Conservation (phyloP, 2,113 vertebrate genomes). For the Phalacrocorax aristotelis region DNA sequence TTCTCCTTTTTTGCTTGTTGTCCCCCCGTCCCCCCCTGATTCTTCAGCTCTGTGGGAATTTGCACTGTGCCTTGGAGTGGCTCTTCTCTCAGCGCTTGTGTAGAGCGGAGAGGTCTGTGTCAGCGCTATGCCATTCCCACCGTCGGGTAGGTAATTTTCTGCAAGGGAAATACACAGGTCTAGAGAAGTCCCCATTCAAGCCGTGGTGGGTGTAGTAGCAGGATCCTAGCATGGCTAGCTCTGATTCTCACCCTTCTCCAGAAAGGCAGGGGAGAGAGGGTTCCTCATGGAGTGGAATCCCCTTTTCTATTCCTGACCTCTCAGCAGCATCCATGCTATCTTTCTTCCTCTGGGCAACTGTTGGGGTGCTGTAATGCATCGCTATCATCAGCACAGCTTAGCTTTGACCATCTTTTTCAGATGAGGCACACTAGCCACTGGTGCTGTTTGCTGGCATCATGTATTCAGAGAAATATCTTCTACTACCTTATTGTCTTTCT, state of each 20-base stretch:
- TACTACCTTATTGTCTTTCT: background rate
- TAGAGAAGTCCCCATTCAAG: background rate
- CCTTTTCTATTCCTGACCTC: background rate
- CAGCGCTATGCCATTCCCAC: background rate
- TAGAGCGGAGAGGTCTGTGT: background rate
- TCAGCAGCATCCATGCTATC: background rate
- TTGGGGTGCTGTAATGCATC: background rate
- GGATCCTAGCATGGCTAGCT: background rate
- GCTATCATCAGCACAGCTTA: background rate
- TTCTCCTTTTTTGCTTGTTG: background rate
- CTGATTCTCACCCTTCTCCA: background rate
- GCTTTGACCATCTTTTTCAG: background rate
- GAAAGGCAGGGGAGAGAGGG: background rate
- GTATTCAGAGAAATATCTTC: background rate
- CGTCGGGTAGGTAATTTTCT: background rate
- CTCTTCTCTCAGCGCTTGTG: background rate
- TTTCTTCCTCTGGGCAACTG: background rate
- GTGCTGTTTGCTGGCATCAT: background rate
- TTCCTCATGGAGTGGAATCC: background rate
- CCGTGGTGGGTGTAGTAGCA: background rate
- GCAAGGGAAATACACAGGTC: background rate
- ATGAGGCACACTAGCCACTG: background rate
- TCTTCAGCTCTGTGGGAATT: background rate
- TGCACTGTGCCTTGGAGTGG: background rate
- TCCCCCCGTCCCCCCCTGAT: background rate